Conservation (phyloP, 1,140 invertebrate genomes). For the Reticulitermes speratus region DNA sequence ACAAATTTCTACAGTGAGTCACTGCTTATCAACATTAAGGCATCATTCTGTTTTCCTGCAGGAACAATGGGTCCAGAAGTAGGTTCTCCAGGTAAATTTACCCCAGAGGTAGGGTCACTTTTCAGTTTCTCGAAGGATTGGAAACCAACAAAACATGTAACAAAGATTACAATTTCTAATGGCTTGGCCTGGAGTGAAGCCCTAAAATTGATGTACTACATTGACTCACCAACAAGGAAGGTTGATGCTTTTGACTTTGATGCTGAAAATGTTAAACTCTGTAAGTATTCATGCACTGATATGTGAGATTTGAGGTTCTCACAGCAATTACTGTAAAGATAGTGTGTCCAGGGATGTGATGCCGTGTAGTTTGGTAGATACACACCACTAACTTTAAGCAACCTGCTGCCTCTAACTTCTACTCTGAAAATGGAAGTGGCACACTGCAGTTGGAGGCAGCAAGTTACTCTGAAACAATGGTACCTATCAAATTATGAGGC, state of each 20-base stretch:
- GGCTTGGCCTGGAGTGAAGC: slow-evolving; percentile 76
- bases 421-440: no score
- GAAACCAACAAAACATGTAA: slow-evolving; percentile 14
- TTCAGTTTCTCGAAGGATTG: slow-evolving; percentile 50
- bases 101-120: slow-evolving; percentile 56
- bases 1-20: no score
- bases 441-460: no score
- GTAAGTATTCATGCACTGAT: slow-evolving; percentile 37
- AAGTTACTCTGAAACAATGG: no score
- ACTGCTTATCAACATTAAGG: no score
- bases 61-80: slow-evolving; percentile 69
- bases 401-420: no score
- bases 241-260: slow-evolving; percentile 41
- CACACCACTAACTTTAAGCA: no score
- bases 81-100: slow-evolving; percentile 48
- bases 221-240: slow-evolving; percentile 38
- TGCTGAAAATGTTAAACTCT: slow-evolving; percentile 35
- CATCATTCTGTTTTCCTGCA: slow-evolving; percentile 41
- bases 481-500: no score
- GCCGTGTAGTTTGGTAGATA: no score
- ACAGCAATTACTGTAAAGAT: no score
- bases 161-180: slow-evolving; percentile 71
- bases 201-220: slow-evolving; percentile 70
- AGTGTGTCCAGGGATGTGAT: background rate
- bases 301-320: background rate